Percentiles rank a stretch among this genome's conserved stretches.
Conservation (phyloP, 2,113 vertebrate genomes). For the Sardina pilchardus region DNA sequence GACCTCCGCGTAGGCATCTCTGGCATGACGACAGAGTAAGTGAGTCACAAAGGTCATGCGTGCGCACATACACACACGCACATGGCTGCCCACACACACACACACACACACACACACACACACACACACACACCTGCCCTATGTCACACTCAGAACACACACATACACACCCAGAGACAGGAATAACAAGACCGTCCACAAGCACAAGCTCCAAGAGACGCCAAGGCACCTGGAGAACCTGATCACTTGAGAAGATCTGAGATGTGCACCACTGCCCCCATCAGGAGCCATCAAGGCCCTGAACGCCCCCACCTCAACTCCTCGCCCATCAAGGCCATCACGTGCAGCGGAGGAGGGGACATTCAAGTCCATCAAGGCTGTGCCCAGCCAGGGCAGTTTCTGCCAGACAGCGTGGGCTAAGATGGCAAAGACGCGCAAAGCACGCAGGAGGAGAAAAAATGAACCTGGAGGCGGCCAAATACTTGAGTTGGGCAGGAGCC, state of each 20-base stretch:
- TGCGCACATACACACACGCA: not conserved
- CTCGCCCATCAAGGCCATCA: not conserved
- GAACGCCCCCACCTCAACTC: not conserved
- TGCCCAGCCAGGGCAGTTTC: not conserved
- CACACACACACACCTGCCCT: conserved; percentile 31
- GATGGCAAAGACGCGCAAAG: not conserved
- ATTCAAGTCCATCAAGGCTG: not conserved
- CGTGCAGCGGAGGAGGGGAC: no score
- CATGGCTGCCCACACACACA: not conserved
- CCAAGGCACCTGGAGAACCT: conserved; percentile 61
- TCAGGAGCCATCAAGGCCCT: not conserved
- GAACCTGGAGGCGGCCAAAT: conserved; percentile 46
- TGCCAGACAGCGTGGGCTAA: not conserved
- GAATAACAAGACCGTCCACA: conserved; percentile 76
- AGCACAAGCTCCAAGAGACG: conserved; percentile 61
- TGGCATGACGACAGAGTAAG: no score
- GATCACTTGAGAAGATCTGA: conserved; percentile 50
- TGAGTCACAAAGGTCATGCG: not conserved
- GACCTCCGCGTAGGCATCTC: not conserved
- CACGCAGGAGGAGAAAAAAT: conserved; percentile 48
- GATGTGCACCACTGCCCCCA: not conserved
- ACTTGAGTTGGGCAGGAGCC: conserved; percentile 45
- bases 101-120: conserved; percentile 1
- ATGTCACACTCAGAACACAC: conserved; percentile 43
- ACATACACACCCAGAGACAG: conserved; percentile 73